A percentile compares a stretch with the other conserved stretches of the same genome.
Conservation (phyloP, 1,140 invertebrate species). For the Periplaneta americana region DNA sequence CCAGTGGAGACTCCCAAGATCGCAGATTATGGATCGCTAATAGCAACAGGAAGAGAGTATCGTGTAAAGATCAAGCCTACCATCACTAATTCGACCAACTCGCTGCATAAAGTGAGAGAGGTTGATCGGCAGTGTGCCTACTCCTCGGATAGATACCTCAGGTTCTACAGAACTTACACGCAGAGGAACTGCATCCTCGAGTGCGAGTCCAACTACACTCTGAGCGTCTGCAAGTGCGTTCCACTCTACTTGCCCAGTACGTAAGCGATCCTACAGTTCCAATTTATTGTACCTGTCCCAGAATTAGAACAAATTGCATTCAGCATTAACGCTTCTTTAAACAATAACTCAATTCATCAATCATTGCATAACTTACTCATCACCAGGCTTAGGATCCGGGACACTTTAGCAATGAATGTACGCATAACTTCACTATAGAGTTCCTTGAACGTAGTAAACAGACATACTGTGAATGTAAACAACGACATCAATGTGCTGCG, state of each 20-base stretch:
- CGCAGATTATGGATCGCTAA: slow-evolving; percentile 60
- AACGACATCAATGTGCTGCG: too few relatives aligned
- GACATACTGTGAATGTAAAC: too few relatives aligned
- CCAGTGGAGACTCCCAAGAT: slow-evolving; percentile 72
- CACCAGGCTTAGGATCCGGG: too few relatives aligned
- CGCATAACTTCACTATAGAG: too few relatives aligned
- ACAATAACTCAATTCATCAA: too few relatives aligned
- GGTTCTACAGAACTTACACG: slow-evolving; percentile 67
- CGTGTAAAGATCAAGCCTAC: slow-evolving; percentile 57
- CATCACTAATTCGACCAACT: slow-evolving; percentile 36
- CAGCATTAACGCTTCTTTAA: too few relatives aligned
- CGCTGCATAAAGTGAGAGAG: slow-evolving; percentile 41
- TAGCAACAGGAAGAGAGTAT: slow-evolving; percentile 62
- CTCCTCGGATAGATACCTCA: slow-evolving; percentile 56
- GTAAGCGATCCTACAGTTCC: too few relatives aligned
- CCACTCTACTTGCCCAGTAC: slow-evolving; percentile 65
- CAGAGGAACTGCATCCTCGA: slow-evolving; percentile 67
- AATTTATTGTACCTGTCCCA: too few relatives aligned
- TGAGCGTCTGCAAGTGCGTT: slow-evolving; percentile 57
- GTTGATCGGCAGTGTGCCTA: slow-evolving; percentile 68
- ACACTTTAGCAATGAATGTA: too few relatives aligned
- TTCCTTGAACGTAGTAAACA: too few relatives aligned
- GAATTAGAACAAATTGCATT: too few relatives aligned
- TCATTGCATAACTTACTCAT: too few relatives aligned
- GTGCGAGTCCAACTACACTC: slow-evolving; percentile 60